Evolutionary conservation across 2,113 vertebrate species (phyloP).

Genomic region (Athene noctua): DNA sequence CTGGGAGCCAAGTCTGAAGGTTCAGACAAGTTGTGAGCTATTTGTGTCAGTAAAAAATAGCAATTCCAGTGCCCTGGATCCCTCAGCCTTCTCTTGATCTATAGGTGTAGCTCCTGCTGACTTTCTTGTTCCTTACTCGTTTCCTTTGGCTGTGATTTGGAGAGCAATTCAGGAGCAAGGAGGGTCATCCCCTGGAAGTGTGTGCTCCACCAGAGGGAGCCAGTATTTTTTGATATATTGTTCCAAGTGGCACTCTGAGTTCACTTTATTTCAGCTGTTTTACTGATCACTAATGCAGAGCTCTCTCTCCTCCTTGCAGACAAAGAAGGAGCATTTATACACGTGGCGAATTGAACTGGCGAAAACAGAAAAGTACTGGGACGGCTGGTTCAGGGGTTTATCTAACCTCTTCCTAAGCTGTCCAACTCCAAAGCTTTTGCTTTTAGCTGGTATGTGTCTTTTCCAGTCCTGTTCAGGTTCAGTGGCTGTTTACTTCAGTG

Average conservation of each 20-base stretch:
- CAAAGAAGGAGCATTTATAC: conserved; percentile 89
- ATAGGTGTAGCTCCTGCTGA: background rate
- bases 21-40: background rate
- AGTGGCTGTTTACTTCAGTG: background rate
- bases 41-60: background rate
- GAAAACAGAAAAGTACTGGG: conserved; percentile 98
- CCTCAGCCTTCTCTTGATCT: background rate
- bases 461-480: background rate
- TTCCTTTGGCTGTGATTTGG: background rate
- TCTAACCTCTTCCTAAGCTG: conserved; percentile 95
- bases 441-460: conserved; percentile 86
- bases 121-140: background rate
- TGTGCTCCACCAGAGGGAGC: conserved; percentile 33
- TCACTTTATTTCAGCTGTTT: background rate
- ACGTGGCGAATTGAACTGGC: conserved; percentile 97
- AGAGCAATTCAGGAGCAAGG: background rate
- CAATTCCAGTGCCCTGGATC: background rate
- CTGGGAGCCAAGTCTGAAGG: background rate
- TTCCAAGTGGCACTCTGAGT: background rate
- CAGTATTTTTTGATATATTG: background rate
- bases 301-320: conserved; percentile 67
- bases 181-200: background rate
- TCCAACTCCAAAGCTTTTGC: conserved; percentile 89
- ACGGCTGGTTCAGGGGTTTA: conserved; percentile 96
- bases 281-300: background rate